phyloP scores from a whole-genome alignment of 2,888 invertebrate species.

The Metalampra italica region DNA sequence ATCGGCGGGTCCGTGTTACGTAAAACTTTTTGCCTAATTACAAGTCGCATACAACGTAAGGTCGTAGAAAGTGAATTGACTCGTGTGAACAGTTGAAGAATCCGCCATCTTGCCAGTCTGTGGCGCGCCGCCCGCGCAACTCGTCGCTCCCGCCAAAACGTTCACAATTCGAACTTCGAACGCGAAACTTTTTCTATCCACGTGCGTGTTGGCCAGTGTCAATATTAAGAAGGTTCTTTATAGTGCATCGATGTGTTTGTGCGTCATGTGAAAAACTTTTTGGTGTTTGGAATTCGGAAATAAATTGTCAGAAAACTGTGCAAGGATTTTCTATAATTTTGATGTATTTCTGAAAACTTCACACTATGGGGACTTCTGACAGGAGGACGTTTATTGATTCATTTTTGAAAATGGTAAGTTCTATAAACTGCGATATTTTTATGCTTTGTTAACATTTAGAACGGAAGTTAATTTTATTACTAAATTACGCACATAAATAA shows the following conservation, averaged over 20 bases:
- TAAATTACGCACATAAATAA: conserved; percentile 1
- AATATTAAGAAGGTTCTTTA: conserved; percentile 18
- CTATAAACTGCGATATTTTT: neutral
- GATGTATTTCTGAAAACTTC: conserved; percentile 32
- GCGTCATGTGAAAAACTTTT: conserved; percentile 65
- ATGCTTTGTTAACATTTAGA: neutral
- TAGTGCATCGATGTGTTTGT: conserved; percentile 50
- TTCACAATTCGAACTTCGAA: conserved; percentile 47
- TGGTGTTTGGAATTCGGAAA: conserved; percentile 29
- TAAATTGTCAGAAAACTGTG: conserved; percentile 32
- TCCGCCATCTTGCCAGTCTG: conserved; percentile 74
- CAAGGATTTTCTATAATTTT: conserved; percentile 36
- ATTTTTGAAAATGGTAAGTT: conserved; percentile 67
- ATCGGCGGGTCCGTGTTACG: conserved; percentile 56
- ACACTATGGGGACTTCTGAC: conserved; percentile 62
- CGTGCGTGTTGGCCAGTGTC: conserved; percentile 55
- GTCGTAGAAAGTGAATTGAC: conserved; percentile 79
- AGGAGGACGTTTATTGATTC: conserved; percentile 46
- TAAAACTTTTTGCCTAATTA: conserved; percentile 74
- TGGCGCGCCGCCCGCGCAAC: conserved; percentile 64
- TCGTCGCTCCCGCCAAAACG: conserved; percentile 66
- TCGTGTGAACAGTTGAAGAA: conserved; percentile 77
- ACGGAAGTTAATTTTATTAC: conserved; percentile 1
- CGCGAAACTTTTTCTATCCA: conserved; percentile 33
- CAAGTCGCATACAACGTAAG: conserved; percentile 73